Percentiles rank a stretch among this genome's conserved stretches.
Evolutionary conservation across 2,888 invertebrate genomes (phyloP).

Genomic region (Rambutsinella grinnellia): DNA sequence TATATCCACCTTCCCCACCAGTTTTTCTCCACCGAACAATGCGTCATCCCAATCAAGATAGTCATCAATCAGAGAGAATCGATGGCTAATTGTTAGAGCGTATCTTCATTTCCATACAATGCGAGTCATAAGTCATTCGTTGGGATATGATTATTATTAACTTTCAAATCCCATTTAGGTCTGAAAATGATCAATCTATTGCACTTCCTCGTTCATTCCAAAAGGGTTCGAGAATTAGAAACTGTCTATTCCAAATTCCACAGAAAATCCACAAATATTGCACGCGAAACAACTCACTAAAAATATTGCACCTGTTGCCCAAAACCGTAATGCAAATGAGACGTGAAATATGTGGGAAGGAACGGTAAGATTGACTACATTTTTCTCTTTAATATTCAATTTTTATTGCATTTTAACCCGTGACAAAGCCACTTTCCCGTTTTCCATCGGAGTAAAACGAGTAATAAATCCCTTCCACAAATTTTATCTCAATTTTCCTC

Average conservation of each 20-base stretch:
- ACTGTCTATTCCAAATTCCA: background rate
- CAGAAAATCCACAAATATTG: background rate
- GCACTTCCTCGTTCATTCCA: background rate
- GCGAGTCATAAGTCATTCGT: constrained; percentile 2
- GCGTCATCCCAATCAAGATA: background rate
- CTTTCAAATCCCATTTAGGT: background rate
- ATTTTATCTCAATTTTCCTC: background rate
- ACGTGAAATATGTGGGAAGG: background rate
- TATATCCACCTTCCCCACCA: constrained; percentile 16
- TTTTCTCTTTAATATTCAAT: background rate
- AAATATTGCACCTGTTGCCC: background rate
- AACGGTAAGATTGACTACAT: background rate
- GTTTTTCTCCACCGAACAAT: constrained; percentile 15
- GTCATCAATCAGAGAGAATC: constrained; percentile 16
- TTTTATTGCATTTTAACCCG: background rate
- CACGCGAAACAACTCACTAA: background rate
- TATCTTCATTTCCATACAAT: constrained; percentile 51
- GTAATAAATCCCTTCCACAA: too few relatives aligned
- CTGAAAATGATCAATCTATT: background rate
- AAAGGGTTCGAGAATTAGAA: background rate
- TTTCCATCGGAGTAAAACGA: too few relatives aligned
- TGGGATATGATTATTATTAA: background rate
- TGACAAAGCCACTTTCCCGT: background rate
- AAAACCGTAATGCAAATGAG: background rate
- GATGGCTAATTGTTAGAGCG: background rate